Conservation (phyloP, 2,888 invertebrate genomes). For the Lagria hirta region DNA sequence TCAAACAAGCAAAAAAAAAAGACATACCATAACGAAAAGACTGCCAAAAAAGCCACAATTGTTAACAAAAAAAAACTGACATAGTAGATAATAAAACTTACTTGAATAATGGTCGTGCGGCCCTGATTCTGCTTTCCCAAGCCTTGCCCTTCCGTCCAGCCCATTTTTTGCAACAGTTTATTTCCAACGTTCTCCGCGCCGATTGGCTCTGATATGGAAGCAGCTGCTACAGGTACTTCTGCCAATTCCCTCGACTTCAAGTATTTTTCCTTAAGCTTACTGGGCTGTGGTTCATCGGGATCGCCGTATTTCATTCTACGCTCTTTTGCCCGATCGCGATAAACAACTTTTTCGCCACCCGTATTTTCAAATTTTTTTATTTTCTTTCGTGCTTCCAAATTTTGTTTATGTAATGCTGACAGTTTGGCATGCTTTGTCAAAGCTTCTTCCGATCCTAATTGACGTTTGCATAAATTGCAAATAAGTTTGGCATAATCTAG, state of each 20-base stretch:
- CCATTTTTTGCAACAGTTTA: constrained; percentile 96
- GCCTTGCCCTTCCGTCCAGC: constrained; percentile 97
- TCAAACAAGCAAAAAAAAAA: constrained; percentile 11
- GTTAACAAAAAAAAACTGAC: neutral
- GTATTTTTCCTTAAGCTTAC: constrained; percentile 72
- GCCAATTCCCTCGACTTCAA: constrained; percentile 60
- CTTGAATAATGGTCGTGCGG: constrained; percentile 89
- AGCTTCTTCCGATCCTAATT: constrained; percentile 87
- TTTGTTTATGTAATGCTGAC: constrained; percentile 93
- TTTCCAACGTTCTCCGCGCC: constrained; percentile 92
- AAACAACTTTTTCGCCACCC: constrained; percentile 55
- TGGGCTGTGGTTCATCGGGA: constrained; percentile 75
- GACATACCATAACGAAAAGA: constrained; percentile 8
- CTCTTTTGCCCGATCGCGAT: constrained; percentile 96
- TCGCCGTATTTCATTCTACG: constrained; percentile 91
- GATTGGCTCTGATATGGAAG: constrained; percentile 68
- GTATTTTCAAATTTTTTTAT: constrained; percentile 37
- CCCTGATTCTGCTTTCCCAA: constrained; percentile 93
- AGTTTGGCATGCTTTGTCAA: constrained; percentile 88
- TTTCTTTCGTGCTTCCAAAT: constrained; percentile 59
- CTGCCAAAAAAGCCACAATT: no score
- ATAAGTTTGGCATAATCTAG: constrained; percentile 89
- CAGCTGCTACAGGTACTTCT: constrained; percentile 54
- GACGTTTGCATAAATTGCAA: constrained; percentile 92
- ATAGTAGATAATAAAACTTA: constrained; percentile 43